phyloP scores from a whole-genome alignment of 2,888 invertebrate species.

The Polydrusus pterygomalis region DNA sequence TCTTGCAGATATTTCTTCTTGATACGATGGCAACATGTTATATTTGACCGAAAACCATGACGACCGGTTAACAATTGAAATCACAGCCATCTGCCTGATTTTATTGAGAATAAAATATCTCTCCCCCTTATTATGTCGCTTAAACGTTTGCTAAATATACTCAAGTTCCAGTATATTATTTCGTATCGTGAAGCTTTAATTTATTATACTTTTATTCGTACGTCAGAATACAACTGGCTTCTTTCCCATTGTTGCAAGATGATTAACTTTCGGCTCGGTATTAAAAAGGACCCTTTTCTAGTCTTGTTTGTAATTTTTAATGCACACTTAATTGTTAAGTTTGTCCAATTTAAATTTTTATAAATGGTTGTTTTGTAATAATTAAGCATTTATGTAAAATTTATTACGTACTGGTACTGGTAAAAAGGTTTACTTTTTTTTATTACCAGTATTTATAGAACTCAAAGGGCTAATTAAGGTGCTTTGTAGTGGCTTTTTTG shows the following conservation, averaged over 20 bases:
- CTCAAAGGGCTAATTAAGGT: constrained; percentile 49
- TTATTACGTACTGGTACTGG: constrained; percentile 57
- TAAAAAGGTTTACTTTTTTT: constrained; percentile 49
- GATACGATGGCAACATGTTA: constrained; percentile 64
- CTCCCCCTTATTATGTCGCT: constrained; percentile 66
- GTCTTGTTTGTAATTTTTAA: constrained; percentile 70
- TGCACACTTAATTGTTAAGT: constrained; percentile 68
- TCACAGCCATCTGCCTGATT: constrained; percentile 69
- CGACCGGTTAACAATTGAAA: constrained; percentile 70
- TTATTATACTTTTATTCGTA: constrained; percentile 65
- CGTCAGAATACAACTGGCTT: constrained; percentile 65
- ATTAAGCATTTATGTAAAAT: constrained; percentile 58
- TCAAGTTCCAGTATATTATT: constrained; percentile 69
- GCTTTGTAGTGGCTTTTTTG: constrained; percentile 46
- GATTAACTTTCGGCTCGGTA: constrained; percentile 65
- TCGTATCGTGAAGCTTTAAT: constrained; percentile 69
- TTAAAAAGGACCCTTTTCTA: constrained; percentile 63
- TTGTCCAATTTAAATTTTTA: constrained; percentile 59
- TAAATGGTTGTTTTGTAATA: constrained; percentile 61
- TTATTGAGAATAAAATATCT: constrained; percentile 64
- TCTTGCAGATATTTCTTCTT: constrained; percentile 61
- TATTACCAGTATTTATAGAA: constrained; percentile 30
- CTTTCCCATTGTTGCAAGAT: constrained; percentile 64
- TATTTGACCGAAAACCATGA: constrained; percentile 70
- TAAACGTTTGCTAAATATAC: constrained; percentile 72